Base-by-base conservation (phyloP, 2,888 invertebrate genomes). In the Cynaeus angustus region DNA sequence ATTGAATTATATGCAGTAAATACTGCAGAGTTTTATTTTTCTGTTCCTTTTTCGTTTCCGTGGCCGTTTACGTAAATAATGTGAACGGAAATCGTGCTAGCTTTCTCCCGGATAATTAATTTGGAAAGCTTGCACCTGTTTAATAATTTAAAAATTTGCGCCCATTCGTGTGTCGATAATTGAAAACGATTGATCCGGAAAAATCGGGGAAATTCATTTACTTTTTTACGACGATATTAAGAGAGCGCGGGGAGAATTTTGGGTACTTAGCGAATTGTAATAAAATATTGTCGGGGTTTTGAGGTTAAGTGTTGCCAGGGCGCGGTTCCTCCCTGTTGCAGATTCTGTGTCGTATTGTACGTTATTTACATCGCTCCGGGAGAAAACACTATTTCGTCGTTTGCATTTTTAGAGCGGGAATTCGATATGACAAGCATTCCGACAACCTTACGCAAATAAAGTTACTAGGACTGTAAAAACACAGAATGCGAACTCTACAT, bases 1-100 rank as follows among this genome's bases (percentile, higher is more conserved):
- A 68, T 68, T 68, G 68, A 68, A 62, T 62, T 62, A 55, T 55
- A 62, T 68, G 46, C 68, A 62, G 68, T 68, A 68, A 62, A 61
- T 55, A 68, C 37, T 43, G 28, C 21, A 8, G 55, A 10, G 45
- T 33, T 59, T 45, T 45, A 59, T 59, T 59, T 59, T 46, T 59
- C 59, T 28, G 30, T 59, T 59, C 12, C 41, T 1, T 58, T 41
- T 43, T 58, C 43, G 6, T 55, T 55, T 16, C 6, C 13, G 12
- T 9, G 3, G 13, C 12, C 33, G n/a, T 41, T n/a, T 41, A 14
- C 9, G 53, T 38, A 41, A 59, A 43, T 46, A 59, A 59, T 26
- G 21, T 21, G 21, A 3, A 21, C 21, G 21, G 21, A 4, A 4
- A 3, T 3, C 21, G 21, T 21, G 4, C 21, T 21, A 21, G 4